Percentiles rank a stretch among this genome's conserved stretches.
phyloP scores from a whole-genome alignment of 2,888 invertebrate species.

The Cantharis flavilabris region DNA sequence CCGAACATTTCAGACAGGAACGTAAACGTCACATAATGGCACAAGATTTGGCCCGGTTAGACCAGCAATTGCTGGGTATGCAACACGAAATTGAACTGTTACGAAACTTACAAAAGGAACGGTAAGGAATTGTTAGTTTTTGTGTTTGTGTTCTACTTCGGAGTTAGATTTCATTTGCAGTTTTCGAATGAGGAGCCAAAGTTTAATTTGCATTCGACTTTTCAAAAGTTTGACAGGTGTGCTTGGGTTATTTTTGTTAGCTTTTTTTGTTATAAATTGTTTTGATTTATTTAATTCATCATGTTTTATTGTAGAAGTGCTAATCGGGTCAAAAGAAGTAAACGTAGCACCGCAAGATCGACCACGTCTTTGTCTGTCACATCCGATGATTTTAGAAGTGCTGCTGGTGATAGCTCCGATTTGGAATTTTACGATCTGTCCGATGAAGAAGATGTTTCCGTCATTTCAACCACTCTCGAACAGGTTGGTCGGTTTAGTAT shows the following conservation, averaged over 20 bases:
- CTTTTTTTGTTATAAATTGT: not conserved
- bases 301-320: conserved; percentile 13
- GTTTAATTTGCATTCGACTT: not conserved
- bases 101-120: conserved; percentile 39
- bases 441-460: conserved; percentile 45
- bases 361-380: conserved; percentile 31
- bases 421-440: conserved; percentile 54
- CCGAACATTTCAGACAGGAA: conserved; percentile 51
- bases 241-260: not conserved
- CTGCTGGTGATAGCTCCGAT: conserved; percentile 51
- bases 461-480: conserved; percentile 18
- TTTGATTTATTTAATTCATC: not conserved
- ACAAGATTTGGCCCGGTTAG: conserved; percentile 48
- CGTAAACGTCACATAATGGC: conserved; percentile 47
- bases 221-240: conserved; percentile 7
- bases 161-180: conserved; percentile 7
- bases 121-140: conserved; percentile 8
- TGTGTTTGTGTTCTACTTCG: not conserved
- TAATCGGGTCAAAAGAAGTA: conserved; percentile 16
- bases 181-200: not conserved
- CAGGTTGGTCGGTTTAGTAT: conserved; percentile 10
- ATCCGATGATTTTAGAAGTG: conserved; percentile 49
- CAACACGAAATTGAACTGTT: conserved; percentile 47
- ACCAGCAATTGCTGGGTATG: conserved; percentile 45
- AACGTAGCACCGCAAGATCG: conserved; percentile 9